Evolutionary conservation across 2,888 invertebrate genomes (phyloP).

Genomic region (Xiphydria camelus): DNA sequence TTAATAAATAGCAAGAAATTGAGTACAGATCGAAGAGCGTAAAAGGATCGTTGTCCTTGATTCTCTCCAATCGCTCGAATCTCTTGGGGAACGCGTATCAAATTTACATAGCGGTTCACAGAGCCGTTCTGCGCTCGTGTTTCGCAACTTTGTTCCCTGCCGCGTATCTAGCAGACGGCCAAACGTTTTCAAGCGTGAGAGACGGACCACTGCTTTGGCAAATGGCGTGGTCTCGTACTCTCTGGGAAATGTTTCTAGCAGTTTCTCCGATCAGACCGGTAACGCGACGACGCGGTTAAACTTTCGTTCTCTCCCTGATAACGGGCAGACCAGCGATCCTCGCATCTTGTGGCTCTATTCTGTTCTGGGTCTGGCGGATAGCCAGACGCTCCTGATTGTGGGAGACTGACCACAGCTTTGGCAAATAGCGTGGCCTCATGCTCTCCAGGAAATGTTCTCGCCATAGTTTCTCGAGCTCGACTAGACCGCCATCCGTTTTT

Average conservation of each 20-base stretch:
- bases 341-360: slow-evolving; percentile 50
- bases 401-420: slow-evolving; percentile 75
- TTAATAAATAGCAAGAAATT: slow-evolving; percentile 17
- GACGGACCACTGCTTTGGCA: slow-evolving; percentile 78
- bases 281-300: no score
- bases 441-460: slow-evolving; percentile 72
- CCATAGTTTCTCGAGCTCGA: slow-evolving; percentile 74
- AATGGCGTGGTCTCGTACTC: slow-evolving; percentile 70
- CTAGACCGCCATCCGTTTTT: slow-evolving; percentile 63
- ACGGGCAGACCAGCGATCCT: slow-evolving; percentile 43
- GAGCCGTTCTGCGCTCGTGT: no score
- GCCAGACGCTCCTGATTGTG: slow-evolving; percentile 69
- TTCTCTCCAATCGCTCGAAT: no score
- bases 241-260: slow-evolving; percentile 73
- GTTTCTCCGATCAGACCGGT: no score
- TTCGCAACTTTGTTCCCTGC: no score
- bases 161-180: no score
- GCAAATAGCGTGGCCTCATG: slow-evolving; percentile 75
- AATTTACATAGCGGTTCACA: no score
- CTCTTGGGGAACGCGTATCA: no score
- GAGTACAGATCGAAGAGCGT: background rate
- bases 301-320: no score
- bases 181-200: slow-evolving; percentile 71
- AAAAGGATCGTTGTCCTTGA: no score
- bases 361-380: slow-evolving; percentile 48